Conservation (phyloP, 2,113 vertebrate species). For the Phylloscopus whistleri region DNA sequence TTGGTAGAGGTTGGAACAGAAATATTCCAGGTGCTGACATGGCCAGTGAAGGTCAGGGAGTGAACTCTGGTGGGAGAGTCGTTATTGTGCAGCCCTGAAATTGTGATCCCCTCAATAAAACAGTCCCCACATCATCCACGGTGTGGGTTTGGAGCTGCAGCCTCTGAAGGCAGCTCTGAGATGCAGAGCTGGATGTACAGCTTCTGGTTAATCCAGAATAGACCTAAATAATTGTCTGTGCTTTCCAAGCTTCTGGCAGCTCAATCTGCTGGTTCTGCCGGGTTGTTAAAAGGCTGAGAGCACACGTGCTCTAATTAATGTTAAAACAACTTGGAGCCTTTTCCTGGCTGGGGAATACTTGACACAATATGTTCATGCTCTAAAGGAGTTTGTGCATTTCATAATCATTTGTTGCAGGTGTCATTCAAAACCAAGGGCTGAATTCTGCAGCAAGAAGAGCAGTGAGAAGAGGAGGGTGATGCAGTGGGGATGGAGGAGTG, state of each 20-base stretch:
- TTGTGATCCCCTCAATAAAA: neutral
- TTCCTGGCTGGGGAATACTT: neutral
- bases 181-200: neutral
- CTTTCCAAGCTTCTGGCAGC: neutral
- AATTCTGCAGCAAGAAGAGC: neutral
- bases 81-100: neutral
- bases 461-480: slow-evolving; percentile 28
- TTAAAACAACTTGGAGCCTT: neutral
- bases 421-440: neutral
- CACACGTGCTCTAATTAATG: neutral
- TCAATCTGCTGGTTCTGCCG: neutral
- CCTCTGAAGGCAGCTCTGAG: neutral
- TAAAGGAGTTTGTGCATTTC: neutral
- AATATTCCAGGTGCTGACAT: neutral
- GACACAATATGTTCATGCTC: neutral
- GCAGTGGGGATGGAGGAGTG: slow-evolving; percentile 68
- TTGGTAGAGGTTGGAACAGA: neutral
- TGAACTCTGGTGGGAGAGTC: neutral
- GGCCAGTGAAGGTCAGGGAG: neutral
- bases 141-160: neutral
- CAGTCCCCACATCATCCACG: neutral
- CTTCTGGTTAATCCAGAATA: neutral
- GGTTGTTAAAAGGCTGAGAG: neutral
- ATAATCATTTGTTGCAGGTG: neutral
- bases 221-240: neutral